Evolutionary conservation across 2,888 invertebrate species (phyloP).

Genomic region (Pseudococcus longispinus): DNA sequence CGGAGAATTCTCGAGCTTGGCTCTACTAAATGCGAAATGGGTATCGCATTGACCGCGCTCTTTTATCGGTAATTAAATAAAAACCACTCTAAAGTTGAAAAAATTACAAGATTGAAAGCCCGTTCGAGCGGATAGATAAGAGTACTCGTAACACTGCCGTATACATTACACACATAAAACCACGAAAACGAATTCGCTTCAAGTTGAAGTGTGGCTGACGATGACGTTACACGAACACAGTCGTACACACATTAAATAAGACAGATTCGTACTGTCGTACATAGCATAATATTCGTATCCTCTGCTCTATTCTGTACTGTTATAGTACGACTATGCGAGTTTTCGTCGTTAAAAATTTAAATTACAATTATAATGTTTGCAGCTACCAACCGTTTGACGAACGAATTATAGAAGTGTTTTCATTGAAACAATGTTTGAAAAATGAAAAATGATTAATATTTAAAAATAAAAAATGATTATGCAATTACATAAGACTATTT

Average conservation of each 20-base stretch:
- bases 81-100: conserved; percentile 16
- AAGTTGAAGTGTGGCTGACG: background rate
- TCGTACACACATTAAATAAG: background rate
- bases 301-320: background rate
- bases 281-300: background rate
- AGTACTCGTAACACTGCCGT: background rate
- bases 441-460: no score
- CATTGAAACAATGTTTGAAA: no score
- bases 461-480: no score
- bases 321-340: background rate
- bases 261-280: background rate
- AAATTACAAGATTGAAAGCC: conserved; percentile 21
- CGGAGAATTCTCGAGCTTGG: background rate
- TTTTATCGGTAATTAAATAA: conserved; percentile 26
- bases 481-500: no score
- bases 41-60: background rate
- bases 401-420: no score
- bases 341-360: background rate
- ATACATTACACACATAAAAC: background rate
- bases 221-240: background rate
- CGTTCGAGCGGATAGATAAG: conserved; percentile 30
- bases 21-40: background rate
- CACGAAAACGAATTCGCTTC: background rate
- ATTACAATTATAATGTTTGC: background rate
- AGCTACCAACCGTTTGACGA: background rate